Evolutionary conservation across 2,888 invertebrate species (phyloP), one percentile per base, ranked within the genome.

Genomic region (Diplolepis rosae): DNA sequence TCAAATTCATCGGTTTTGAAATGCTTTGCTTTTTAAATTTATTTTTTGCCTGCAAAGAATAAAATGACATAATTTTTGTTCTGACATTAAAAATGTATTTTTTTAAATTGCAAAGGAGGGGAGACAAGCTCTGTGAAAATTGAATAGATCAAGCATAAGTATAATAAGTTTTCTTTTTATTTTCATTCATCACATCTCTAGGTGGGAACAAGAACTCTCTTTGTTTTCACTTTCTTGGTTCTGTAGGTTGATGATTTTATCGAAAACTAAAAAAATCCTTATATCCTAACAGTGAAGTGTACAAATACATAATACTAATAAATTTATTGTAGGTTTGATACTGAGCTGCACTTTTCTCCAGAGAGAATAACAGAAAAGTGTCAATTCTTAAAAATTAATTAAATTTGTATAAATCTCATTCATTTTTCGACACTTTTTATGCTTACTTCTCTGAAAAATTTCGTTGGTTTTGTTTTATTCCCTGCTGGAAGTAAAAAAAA

Each of bases 261-360:
- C 48, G 48, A 48, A 22, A 48, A 22, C 22, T 48, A 11, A 48
- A 48, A 42, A n/a, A 42, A 48, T 3, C 15, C 48, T 48, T 48
- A 48, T 11, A 48, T 48, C 51, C 27, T 51, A 51, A 27, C 13
- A 27, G 24, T 51, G n/a, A 27, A 22, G n/a, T 24, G 51, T 51
- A 51, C 27, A 51, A 51, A 51, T 51, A 51, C 51, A 51, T 27
- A 27, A n/a, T 51, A 51, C 22, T 51, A 51, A 22, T 51, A 51
- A 51, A 51, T 51, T 51, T 27, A 5, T 24, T 51, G 13, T 51
- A 4, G 27, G 13, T 51, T 51, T 6, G 51, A 51, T 51, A 51
- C 13, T 51, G 51, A 51, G 51, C 51, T 48, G 48, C 18, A 48
- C 22, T 18, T 11, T 45, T 45, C 22, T 22, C 48, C 9, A 48